Conservation (phyloP, 2,797 vertebrate genomes). For the Ara ararauna region DNA sequence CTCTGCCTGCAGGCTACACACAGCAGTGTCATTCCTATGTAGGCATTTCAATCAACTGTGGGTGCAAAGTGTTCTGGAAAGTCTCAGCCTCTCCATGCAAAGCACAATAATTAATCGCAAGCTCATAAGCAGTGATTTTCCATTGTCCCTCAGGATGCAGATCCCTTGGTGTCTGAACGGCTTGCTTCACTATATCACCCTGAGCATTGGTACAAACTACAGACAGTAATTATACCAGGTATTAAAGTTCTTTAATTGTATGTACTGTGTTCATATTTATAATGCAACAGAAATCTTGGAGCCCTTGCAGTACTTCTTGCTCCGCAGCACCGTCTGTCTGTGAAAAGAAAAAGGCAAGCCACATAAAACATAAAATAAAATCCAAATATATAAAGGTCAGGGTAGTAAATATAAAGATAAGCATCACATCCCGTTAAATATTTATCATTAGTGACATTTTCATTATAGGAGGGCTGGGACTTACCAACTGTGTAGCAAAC, state of each 20-base stretch:
- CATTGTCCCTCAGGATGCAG: not conserved
- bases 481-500: not conserved
- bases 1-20: not conserved
- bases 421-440: constrained; percentile 19
- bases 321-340: not conserved
- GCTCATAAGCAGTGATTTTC: not conserved
- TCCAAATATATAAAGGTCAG: constrained; percentile 55
- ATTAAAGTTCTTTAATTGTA: constrained; percentile 59
- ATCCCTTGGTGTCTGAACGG: not conserved
- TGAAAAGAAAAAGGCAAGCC: constrained; percentile 16
- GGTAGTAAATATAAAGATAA: constrained; percentile 65
- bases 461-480: constrained; percentile 14
- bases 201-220: constrained; percentile 16
- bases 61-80: not conserved
- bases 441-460: constrained; percentile 59
- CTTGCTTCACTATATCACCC: constrained; percentile 41
- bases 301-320: not conserved
- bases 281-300: not conserved
- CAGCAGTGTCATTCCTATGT: rapidly evolving
- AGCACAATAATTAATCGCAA: constrained; percentile 12
- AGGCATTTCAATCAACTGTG: not conserved
- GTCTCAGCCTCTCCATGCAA: not conserved
- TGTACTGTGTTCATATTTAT: not conserved
- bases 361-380: constrained; percentile 41
- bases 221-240: constrained; percentile 61